Conservation (phyloP, 2,888 invertebrate genomes). For the Noctua comes region DNA sequence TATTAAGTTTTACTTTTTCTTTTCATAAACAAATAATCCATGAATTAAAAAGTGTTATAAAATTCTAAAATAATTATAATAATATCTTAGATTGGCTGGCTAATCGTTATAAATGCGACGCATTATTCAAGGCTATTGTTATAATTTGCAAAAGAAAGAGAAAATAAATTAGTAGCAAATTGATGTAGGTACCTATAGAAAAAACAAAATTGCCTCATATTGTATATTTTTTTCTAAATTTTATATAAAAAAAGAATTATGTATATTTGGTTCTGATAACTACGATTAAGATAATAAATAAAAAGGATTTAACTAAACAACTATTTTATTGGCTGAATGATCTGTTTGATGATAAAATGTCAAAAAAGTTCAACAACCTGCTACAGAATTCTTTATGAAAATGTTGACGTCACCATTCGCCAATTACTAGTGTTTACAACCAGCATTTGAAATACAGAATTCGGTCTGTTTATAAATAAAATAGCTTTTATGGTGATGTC, state of each 20-base stretch:
- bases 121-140: constrained; percentile 55
- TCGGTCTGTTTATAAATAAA: constrained; percentile 6
- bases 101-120: constrained; percentile 28
- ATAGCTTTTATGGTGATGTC: neutral
- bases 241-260: constrained; percentile 71
- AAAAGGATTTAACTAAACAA: constrained; percentile 63
- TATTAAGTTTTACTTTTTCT: constrained; percentile 59
- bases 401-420: constrained; percentile 5
- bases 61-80: constrained; percentile 28
- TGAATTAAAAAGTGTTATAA: constrained; percentile 23
- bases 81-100: constrained; percentile 24
- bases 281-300: constrained; percentile 73
- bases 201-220: constrained; percentile 58
- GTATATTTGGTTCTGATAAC: constrained; percentile 78
- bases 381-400: neutral
- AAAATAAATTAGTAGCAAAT: constrained; percentile 60
- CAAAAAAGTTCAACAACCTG: constrained; percentile 8
- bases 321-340: constrained; percentile 38
- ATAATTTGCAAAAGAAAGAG: constrained; percentile 59
- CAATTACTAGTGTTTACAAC: constrained; percentile 1
- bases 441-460: constrained; percentile 10
- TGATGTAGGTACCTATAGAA: constrained; percentile 51
- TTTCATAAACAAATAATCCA: constrained; percentile 35
- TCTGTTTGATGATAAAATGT: constrained; percentile 15
- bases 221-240: constrained; percentile 75